These are phyloP conservation scores for Sprattus sprattus DNA, from an alignment of 2,113 vertebrate species.

Conservation along the genomic window DNA sequence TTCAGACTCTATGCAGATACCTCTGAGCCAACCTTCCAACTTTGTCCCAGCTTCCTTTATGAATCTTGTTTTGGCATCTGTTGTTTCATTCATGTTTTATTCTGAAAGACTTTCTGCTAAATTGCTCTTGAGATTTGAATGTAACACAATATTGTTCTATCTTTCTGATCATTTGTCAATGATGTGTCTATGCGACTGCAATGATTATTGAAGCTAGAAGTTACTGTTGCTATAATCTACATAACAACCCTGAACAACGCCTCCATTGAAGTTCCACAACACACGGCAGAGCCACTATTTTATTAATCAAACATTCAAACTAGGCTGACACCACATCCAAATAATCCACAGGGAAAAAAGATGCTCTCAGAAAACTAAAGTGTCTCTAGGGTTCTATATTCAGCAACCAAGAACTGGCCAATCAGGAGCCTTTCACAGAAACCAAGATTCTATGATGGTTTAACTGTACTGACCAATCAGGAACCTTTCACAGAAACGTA, in stretches of 20 bases:
- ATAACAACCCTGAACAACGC: neutral
- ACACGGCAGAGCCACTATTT: too few species aligned
- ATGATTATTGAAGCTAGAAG: neutral
- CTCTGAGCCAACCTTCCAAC: neutral
- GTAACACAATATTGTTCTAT: neutral
- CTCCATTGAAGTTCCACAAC: neutral
- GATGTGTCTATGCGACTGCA: neutral
- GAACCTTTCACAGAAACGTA: neutral
- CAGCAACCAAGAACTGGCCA: neutral
- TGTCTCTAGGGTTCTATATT: too few species aligned
- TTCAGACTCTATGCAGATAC: neutral
- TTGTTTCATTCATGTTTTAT: slow-evolving; percentile 12
- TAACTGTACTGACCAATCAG: neutral
- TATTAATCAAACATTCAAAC: too few species aligned
- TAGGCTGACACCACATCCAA: neutral
- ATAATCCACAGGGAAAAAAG: neutral
- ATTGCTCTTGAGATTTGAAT: neutral
- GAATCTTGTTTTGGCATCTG: neutral
- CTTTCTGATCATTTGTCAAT: neutral
- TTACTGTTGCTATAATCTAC: neutral
- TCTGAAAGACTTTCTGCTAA: neutral
- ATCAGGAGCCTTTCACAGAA: neutral
- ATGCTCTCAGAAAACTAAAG: neutral
- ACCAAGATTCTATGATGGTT: neutral
- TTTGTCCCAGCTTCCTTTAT: neutral